Evolutionary conservation across 2,797 vertebrate species (phyloP).

Genomic region (Meda fulgida): DNA sequence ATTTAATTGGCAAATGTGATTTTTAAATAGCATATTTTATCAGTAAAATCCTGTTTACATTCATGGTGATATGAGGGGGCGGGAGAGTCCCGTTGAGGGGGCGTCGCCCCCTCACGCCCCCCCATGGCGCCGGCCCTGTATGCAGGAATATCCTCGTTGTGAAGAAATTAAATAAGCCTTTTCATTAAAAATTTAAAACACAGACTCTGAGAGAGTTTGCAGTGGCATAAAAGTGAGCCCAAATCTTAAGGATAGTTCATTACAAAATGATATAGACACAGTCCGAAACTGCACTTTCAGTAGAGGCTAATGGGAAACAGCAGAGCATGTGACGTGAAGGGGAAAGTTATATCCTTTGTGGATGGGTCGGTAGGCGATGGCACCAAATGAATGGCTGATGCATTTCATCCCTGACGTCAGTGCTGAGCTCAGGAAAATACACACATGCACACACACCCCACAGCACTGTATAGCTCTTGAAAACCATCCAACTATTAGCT

Average conservation of each 20-base stretch:
- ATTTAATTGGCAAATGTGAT: too few relatives aligned
- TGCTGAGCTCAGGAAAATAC: slow-evolving; percentile 47
- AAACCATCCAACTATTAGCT: slow-evolving; percentile 34
- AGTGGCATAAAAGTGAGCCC: background rate
- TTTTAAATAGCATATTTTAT: too few relatives aligned
- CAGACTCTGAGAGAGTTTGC: background rate
- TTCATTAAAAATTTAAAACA: background rate
- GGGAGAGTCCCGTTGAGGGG: too few relatives aligned
- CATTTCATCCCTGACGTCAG: slow-evolving; percentile 38
- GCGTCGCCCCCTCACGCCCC: too few relatives aligned
- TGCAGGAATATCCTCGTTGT: slow-evolving; percentile 2
- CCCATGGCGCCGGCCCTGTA: too few relatives aligned
- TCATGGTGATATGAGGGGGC: too few relatives aligned
- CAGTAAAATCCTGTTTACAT: too few relatives aligned
- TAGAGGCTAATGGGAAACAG: slow-evolving; percentile 38
- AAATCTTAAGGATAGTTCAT: background rate
- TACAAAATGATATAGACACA: background rate
- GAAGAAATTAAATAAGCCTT: background rate
- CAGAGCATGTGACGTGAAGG: slow-evolving; percentile 33
- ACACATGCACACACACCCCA: slow-evolving; percentile 21
- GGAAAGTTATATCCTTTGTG: slow-evolving; percentile 44
- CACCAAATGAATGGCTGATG: slow-evolving; percentile 27
- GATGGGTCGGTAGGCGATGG: slow-evolving; percentile 3
- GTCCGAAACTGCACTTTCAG: background rate
- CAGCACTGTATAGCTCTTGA: slow-evolving; percentile 19